A percentile compares a stretch with the other conserved stretches of the same genome.
phyloP scores from a whole-genome alignment of 1,140 invertebrate species.

The Coelopa frigida region DNA sequence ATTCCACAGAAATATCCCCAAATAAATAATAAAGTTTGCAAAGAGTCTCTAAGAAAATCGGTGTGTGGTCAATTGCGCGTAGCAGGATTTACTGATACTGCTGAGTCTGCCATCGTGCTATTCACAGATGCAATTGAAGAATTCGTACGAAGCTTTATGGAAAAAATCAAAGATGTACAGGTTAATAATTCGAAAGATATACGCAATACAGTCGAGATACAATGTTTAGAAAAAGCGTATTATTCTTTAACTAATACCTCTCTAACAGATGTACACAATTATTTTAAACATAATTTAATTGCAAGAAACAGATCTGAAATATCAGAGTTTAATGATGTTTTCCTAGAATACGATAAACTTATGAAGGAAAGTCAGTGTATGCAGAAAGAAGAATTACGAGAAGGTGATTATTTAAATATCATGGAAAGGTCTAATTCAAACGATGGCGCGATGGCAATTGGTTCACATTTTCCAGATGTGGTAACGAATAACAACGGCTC shows the following conservation, averaged over 20 bases:
- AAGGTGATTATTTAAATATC: conserved; percentile 36
- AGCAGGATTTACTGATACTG: conserved; percentile 38
- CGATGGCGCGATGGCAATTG: no score
- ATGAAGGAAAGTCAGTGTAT: conserved; percentile 43
- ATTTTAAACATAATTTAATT: conserved; percentile 42
- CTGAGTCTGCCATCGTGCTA: conserved; percentile 32
- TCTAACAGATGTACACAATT: conserved; percentile 37
- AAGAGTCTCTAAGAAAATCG: conserved; percentile 28
- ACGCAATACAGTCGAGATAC: conserved; percentile 14
- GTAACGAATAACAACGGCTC: no score
- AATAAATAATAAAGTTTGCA: conserved; percentile 23
- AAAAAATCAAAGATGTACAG: conserved; percentile 14
- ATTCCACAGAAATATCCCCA: conserved; percentile 29
- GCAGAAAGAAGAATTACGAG: conserved; percentile 28
- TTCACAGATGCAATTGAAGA: conserved; percentile 36
- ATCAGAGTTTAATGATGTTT: conserved; percentile 32
- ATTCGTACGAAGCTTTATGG: conserved; percentile 31
- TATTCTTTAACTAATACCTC: conserved; percentile 29
- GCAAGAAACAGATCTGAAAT: conserved; percentile 34
- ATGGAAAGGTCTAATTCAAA: conserved; percentile 27
- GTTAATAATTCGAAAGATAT: conserved; percentile 8
- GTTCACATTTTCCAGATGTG: no score
- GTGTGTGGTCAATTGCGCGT: conserved; percentile 37
- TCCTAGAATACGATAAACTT: conserved; percentile 39
- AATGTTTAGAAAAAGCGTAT: conserved; percentile 32